Evolutionary conservation across 35 echinoderm and acorn worm species (phyloP).

Genomic region (Apostichopus parvimensis): DNA sequence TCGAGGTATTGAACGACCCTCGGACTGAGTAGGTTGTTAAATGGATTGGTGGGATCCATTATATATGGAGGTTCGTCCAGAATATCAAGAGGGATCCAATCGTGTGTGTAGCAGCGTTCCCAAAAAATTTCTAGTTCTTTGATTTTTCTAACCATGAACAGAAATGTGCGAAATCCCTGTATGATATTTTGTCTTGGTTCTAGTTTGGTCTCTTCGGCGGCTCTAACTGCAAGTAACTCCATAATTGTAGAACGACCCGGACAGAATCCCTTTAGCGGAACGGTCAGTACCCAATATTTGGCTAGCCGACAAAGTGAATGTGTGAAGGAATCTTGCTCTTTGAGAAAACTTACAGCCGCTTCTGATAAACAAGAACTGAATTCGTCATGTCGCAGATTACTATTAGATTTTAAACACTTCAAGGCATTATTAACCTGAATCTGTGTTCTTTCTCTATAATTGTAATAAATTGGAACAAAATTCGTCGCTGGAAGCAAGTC

Average conservation of each 20-base stretch:
- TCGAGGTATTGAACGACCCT: background rate
- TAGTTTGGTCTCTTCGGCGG: background rate
- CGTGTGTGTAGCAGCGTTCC: background rate
- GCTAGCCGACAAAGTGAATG: conserved; percentile 32
- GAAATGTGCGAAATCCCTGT: background rate
- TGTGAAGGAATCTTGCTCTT: conserved; percentile 1
- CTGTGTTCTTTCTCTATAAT: background rate
- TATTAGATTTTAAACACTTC: background rate
- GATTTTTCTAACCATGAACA: background rate
- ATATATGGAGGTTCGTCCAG: background rate
- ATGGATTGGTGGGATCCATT: conserved; percentile 37
- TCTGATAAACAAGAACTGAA: conserved; percentile 26
- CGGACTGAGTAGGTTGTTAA: background rate
- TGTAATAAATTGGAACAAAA: background rate
- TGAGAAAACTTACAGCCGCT: conserved; percentile 8
- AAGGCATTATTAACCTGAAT: background rate
- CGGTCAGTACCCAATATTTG: conserved; percentile 13
- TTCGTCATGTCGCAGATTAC: background rate
- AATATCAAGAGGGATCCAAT: background rate
- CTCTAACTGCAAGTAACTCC: conserved; percentile 12
- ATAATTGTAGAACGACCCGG: conserved; percentile 7
- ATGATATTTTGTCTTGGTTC: background rate
- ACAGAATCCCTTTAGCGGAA: background rate
- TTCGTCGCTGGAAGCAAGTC: conserved; percentile 10
- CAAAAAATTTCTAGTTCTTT: background rate